Percentiles rank a stretch among this genome's conserved stretches.
Conservation (phyloP, 2,797 vertebrate genomes). For the Halcyon smyrnensis region DNA sequence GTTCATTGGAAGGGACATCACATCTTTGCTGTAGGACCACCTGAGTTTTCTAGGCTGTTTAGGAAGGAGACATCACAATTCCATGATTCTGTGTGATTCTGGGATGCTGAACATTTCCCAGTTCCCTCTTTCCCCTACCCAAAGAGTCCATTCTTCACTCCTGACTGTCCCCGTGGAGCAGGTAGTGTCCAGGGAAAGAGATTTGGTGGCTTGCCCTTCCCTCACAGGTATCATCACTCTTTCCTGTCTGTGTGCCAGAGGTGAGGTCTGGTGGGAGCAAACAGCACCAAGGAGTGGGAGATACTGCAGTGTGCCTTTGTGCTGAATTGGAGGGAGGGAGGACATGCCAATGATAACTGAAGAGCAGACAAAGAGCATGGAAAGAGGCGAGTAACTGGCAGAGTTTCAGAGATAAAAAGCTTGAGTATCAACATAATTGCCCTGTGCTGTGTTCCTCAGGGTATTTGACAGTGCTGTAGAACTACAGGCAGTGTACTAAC, state of each 20-base stretch:
- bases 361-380: not conserved
- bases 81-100: not conserved
- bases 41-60: not conserved
- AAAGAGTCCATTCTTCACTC: not conserved
- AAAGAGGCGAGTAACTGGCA: not conserved
- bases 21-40: not conserved
- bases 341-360: not conserved
- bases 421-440: not conserved
- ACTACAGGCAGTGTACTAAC: not conserved
- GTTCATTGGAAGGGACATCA: not conserved
- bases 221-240: not conserved
- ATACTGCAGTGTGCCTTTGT: accelerated
- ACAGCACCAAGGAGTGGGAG: not conserved
- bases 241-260: not conserved
- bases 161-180: not conserved
- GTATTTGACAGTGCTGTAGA: not conserved
- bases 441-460: not conserved
- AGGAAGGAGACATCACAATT: not conserved
- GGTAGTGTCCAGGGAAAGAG: not conserved
- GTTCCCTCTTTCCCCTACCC: not conserved
- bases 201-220: not conserved
- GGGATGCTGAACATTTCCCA: not conserved
- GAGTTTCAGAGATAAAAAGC: not conserved
- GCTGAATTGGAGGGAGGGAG: not conserved
- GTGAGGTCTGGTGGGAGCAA: not conserved